Evolutionary conservation across 2,113 vertebrate species (phyloP).

Genomic region (Callipepla californica): DNA sequence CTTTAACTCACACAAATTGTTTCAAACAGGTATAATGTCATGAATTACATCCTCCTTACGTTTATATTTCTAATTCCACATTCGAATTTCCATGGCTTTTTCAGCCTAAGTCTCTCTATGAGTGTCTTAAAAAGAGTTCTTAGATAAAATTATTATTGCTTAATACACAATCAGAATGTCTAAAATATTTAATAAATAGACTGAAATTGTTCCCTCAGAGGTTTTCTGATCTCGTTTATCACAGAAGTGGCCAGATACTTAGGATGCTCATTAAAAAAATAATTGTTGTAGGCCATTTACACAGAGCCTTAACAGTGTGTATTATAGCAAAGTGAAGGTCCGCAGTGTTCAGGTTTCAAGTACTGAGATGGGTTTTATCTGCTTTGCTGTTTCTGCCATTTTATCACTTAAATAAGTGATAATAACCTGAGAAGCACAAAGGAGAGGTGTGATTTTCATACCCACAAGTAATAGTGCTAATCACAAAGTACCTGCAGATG

Average conservation of each 20-base stretch:
- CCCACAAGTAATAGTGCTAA: neutral
- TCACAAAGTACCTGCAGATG: neutral
- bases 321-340: neutral
- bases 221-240: conserved; percentile 40
- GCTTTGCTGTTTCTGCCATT: conserved; percentile 2
- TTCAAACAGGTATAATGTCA: conserved; percentile 68
- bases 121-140: conserved; percentile 38
- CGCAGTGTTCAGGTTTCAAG: conserved; percentile 32
- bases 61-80: conserved; percentile 23
- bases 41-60: conserved; percentile 52
- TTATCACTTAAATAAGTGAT: neutral
- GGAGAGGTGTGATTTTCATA: neutral
- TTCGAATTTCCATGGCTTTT: conserved; percentile 63
- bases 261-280: conserved; percentile 34
- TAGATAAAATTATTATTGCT: conserved; percentile 40
- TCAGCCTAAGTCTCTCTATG: conserved; percentile 36
- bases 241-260: conserved; percentile 28
- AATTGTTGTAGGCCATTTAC: conserved; percentile 46
- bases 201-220: neutral
- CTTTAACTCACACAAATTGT: conserved; percentile 72
- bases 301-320: neutral
- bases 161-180: neutral
- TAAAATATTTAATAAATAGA: neutral
- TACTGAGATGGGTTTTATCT: conserved; percentile 13
- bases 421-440: neutral